A percentile compares a stretch with the other conserved stretches of the same genome.
Evolutionary conservation across 2,888 invertebrate genomes (phyloP).

Genomic region (Metalampra italica): DNA sequence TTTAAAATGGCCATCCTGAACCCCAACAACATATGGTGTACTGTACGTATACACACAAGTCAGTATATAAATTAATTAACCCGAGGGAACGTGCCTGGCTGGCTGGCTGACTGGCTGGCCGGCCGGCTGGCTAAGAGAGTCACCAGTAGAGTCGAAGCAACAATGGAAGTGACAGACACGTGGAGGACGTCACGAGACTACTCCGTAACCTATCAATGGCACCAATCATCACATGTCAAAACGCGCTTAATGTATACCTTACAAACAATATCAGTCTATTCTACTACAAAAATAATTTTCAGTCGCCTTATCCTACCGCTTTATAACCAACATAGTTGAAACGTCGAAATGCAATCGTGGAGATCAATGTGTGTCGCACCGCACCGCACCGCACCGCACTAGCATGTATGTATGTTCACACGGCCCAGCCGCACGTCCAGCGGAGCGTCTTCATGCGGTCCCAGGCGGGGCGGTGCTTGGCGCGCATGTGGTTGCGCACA

Average conservation of each 20-base stretch:
- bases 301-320: conserved; percentile 72
- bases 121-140: no score
- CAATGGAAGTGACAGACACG: conserved; percentile 67
- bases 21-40: no score
- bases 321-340: no score
- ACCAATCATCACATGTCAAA: conserved; percentile 77
- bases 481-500: conserved; percentile 91
- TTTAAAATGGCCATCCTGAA: no score
- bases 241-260: conserved; percentile 64
- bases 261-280: conserved; percentile 75
- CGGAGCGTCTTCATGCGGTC: conserved; percentile 89
- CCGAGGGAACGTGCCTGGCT: no score
- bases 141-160: conserved; percentile 50
- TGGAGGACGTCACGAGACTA: conserved; percentile 55
- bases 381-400: no score
- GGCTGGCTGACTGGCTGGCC: no score
- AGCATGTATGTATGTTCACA: no score
- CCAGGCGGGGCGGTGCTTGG: conserved; percentile 90
- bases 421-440: conserved; percentile 82
- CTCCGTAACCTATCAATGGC: conserved; percentile 76
- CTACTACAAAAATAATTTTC: conserved; percentile 78
- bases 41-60: no score
- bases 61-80: no score
- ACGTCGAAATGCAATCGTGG: conserved; percentile 62
- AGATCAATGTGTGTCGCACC: conserved; percentile 35